Evolutionary conservation across 1,140 invertebrate species (phyloP).

Genomic region (Lasaia peninsularis): DNA sequence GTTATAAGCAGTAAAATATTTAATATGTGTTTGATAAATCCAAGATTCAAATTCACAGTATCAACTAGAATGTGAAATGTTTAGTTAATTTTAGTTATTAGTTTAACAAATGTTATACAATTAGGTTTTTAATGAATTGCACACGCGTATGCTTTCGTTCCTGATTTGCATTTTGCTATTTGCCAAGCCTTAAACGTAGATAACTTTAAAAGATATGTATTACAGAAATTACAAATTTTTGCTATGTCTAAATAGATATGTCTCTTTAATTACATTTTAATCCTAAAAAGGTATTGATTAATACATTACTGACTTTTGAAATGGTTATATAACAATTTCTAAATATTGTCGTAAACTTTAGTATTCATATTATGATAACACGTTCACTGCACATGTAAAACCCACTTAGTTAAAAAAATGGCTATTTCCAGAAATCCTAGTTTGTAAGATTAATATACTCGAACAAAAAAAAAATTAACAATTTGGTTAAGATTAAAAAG

Average conservation of each 20-base stretch:
- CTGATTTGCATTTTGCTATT: constrained; percentile 5
- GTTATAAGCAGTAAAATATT: background rate
- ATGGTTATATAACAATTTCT: too few relatives aligned
- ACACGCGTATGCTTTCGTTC: background rate
- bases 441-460: too few relatives aligned
- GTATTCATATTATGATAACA: too few relatives aligned
- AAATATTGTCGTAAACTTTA: too few relatives aligned
- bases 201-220: background rate
- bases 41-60: background rate
- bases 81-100: constrained; percentile 7
- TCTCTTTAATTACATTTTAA: background rate
- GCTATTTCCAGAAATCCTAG: too few relatives aligned
- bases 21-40: background rate
- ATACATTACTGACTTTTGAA: too few relatives aligned
- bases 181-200: constrained; percentile 1
- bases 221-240: background rate
- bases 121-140: background rate
- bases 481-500: too few relatives aligned
- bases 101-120: background rate
- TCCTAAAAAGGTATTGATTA: too few relatives aligned
- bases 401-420: too few relatives aligned
- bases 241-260: background rate
- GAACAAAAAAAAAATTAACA: too few relatives aligned
- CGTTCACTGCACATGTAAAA: too few relatives aligned
- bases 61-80: background rate